Percentiles rank a stretch among this genome's conserved stretches.
Conservation (phyloP, 2,797 vertebrate genomes). For the Lateolabrax maculatus region DNA sequence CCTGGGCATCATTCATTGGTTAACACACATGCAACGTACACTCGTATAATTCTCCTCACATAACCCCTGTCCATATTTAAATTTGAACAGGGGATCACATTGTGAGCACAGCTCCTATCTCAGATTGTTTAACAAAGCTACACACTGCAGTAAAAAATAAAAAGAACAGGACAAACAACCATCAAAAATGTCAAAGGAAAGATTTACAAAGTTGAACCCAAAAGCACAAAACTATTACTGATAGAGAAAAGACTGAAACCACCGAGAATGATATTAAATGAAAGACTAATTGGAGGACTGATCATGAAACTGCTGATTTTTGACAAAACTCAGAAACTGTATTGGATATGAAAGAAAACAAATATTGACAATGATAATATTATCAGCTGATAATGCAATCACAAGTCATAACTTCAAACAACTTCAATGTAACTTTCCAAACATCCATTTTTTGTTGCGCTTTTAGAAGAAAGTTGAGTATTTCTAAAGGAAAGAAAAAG, state of each 20-base stretch:
- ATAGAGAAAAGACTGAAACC: slow-evolving; percentile 5
- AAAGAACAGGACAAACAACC: slow-evolving; percentile 17
- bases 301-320: slow-evolving; percentile 9
- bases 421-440: slow-evolving; percentile 18
- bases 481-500: slow-evolving; percentile 31
- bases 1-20: slow-evolving; percentile 21
- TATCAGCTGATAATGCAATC: slow-evolving; percentile 33
- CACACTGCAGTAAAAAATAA: slow-evolving; percentile 20
- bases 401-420: slow-evolving; percentile 20
- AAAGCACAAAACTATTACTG: not conserved
- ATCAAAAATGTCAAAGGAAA: slow-evolving; percentile 10
- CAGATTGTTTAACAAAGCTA: slow-evolving; percentile 4
- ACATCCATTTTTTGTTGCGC: slow-evolving; percentile 20
- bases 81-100: slow-evolving; percentile 15
- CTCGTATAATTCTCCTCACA: slow-evolving; percentile 43
- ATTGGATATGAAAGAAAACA: slow-evolving; percentile 7
- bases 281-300: slow-evolving; percentile 21
- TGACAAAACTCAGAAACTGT: slow-evolving; percentile 1
- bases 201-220: not conserved
- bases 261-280: not conserved
- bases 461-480: slow-evolving; percentile 13
- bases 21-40: slow-evolving; percentile 11
- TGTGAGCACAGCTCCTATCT: slow-evolving; percentile 17
- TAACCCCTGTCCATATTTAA: slow-evolving; percentile 30
- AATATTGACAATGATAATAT: slow-evolving; percentile 17